Percentiles rank a stretch among this genome's conserved stretches.
Evolutionary conservation across 2,888 invertebrate species (phyloP).

Genomic region (Drosophila siamana): DNA sequence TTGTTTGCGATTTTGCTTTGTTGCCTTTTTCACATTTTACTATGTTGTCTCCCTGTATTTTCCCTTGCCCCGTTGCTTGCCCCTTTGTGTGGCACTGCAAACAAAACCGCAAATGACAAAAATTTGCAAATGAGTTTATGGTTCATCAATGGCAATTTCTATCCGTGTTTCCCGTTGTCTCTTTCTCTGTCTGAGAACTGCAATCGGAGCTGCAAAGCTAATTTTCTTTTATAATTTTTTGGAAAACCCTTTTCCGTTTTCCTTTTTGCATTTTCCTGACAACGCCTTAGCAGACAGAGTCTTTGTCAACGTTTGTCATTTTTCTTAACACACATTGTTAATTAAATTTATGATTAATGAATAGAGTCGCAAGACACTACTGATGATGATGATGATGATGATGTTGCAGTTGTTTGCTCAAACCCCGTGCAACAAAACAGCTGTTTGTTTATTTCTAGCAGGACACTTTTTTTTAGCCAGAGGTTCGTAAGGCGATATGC

Average conservation of each 20-base stretch:
- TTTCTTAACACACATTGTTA: slow-evolving; percentile 56
- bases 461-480: slow-evolving; percentile 4
- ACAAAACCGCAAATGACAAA: slow-evolving; percentile 59
- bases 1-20: slow-evolving; percentile 18
- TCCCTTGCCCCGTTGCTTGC: not conserved
- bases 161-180: not conserved
- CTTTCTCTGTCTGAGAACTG: slow-evolving; percentile 8
- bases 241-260: slow-evolving; percentile 18
- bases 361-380: slow-evolving; percentile 36
- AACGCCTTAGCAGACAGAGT: slow-evolving; percentile 30
- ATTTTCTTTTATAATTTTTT: slow-evolving; percentile 18
- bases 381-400: slow-evolving; percentile 52
- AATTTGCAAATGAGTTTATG: slow-evolving; percentile 44
- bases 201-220: slow-evolving; percentile 28
- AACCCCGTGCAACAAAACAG: slow-evolving; percentile 70
- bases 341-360: slow-evolving; percentile 79
- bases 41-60: not conserved
- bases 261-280: slow-evolving; percentile 14
- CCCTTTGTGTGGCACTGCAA: slow-evolving; percentile 10
- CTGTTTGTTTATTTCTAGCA: slow-evolving; percentile 45
- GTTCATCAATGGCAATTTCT: slow-evolving; percentile 42
- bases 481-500: slow-evolving; percentile 62
- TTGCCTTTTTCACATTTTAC: slow-evolving; percentile 22
- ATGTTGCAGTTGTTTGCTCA: slow-evolving; percentile 59
- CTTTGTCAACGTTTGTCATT: slow-evolving; percentile 55